Evolutionary conservation across 1,140 invertebrate species (phyloP), one percentile per base, ranked within the genome.

Genomic region (Drosophila kanapiae): DNA sequence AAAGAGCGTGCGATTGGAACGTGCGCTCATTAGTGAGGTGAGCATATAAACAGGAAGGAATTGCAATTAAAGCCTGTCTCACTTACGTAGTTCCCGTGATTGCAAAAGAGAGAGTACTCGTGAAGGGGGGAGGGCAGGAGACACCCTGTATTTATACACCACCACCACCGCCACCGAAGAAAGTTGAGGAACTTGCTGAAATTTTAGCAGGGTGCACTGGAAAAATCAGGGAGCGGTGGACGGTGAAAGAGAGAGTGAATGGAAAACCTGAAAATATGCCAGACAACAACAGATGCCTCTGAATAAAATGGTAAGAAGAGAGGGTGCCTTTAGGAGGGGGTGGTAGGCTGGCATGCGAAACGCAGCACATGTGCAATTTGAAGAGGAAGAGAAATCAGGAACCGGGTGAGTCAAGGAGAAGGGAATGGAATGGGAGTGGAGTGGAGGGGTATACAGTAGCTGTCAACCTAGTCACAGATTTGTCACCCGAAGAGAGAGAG

Each of bases 21-120:
- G 84, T 88, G 80, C 69, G 81, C 69, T 84, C 84, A 87, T 87
- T 87, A 84, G 74, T 65, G 49, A 70, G 60, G 68, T 74, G 71
- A 78, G 77, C 65, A 51, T 43, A 64, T 51, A 64, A 79, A 82
- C 87, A 80, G 82, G 77, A 91, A 82, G 80, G 67, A 69, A 63
- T 82, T 75, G 79, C 77, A 78, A 77, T 91, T 91, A 82, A 78
- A 58, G 63, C 76, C 58, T 64, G 37, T 27, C 75, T 64, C 48
- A 63, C 40, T 64, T 54, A 23, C 23, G 23, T 23, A 65, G 68
- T 78, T 85, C 68, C 64, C 78, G 63, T 65, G 64, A 75, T 79
- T 83, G 71, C 58, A 54, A 43, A 54, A 59, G 65, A 61, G 67
- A 74, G 74, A 74, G 58, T 59, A 51, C 57, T 48, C 33, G 40